These are phyloP conservation scores for Oostethus manadensis DNA, from an alignment of 2,113 vertebrate species.

Conservation along the genomic window DNA sequence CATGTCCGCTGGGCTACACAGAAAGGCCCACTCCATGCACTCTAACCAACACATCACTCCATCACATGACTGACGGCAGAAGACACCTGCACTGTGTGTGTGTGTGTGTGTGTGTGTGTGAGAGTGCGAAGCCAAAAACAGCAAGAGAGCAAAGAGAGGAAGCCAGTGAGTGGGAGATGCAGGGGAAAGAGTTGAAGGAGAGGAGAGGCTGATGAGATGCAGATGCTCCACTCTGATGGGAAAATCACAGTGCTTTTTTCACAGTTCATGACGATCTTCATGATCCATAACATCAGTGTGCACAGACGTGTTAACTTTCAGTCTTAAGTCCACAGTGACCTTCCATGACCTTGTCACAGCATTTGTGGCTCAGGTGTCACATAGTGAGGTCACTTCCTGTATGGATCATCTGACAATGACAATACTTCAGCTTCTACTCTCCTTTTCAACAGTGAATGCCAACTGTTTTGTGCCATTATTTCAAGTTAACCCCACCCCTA, in stretches of 20 bases:
- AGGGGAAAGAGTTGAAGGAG: slow-evolving; percentile 22
- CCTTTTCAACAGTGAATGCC: no score
- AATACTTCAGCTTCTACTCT: no score
- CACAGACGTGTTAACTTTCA: no score
- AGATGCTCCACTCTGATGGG: slow-evolving; percentile 52
- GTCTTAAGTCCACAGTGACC: no score
- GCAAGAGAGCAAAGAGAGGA: slow-evolving; percentile 26
- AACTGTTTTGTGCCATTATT: no score
- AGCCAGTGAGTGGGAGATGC: slow-evolving; percentile 12
- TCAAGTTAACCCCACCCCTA: no score
- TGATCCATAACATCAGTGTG: no score
- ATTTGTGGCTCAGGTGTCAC: no score
- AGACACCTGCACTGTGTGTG: slow-evolving; percentile 7
- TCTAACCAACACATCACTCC: slow-evolving; percentile 45
- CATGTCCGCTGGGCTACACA: slow-evolving; percentile 18
- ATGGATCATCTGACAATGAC: no score
- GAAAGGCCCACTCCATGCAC: slow-evolving; percentile 47
- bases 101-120: slow-evolving; percentile 23
- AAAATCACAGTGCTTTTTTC: slow-evolving; percentile 32
- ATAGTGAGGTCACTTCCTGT: no score
- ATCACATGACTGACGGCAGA: slow-evolving; percentile 34
- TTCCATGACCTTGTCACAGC: no score
- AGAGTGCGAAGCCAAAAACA: slow-evolving; percentile 36
- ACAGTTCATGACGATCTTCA: no score
- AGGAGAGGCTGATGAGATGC: slow-evolving; percentile 43